These are phyloP conservation scores for Spodoptera frugiperda DNA, from an alignment of 1,140 invertebrate species.

Conservation along the genomic window DNA sequence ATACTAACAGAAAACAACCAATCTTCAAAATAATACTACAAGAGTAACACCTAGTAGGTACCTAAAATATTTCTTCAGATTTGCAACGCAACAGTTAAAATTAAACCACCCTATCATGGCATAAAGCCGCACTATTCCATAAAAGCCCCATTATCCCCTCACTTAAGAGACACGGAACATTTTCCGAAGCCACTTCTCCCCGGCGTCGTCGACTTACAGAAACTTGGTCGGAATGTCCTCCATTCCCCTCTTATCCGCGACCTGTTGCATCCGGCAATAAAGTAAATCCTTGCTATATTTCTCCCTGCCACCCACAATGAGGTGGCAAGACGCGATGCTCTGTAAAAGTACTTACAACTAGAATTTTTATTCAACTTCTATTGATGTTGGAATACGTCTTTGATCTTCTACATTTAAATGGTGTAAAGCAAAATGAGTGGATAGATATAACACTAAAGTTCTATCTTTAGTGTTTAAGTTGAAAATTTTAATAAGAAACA, in stretches of 20 bases:
- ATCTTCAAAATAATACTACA: too few species aligned
- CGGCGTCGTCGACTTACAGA: slow-evolving; percentile 59
- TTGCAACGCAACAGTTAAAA: slow-evolving; percentile 2
- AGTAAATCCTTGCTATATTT: slow-evolving; percentile 68
- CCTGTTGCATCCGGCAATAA: slow-evolving; percentile 82
- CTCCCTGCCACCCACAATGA: slow-evolving; percentile 46
- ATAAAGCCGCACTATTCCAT: slow-evolving; percentile 35
- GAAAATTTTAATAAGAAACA: too few species aligned
- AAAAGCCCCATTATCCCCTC: slow-evolving; percentile 49
- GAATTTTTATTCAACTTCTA: not conserved
- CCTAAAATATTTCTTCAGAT: not conserved
- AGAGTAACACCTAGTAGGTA: not conserved
- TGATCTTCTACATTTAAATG: too few species aligned
- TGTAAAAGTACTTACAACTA: not conserved
- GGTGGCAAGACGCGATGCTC: slow-evolving; percentile 30
- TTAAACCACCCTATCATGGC: slow-evolving; percentile 41
- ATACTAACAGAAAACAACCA: too few species aligned
- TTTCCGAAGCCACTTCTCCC: slow-evolving; percentile 44
- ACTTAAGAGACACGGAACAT: slow-evolving; percentile 55
- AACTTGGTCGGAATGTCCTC: slow-evolving; percentile 56
- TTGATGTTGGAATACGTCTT: not conserved
- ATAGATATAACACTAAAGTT: not conserved
- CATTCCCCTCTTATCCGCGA: slow-evolving; percentile 59
- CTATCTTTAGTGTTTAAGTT: not conserved
- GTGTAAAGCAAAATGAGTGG: not conserved